A percentile compares a stretch with the other conserved stretches of the same genome.
phyloP scores from a whole-genome alignment of 2,888 invertebrate species.

The Andricus quercusramuli region DNA sequence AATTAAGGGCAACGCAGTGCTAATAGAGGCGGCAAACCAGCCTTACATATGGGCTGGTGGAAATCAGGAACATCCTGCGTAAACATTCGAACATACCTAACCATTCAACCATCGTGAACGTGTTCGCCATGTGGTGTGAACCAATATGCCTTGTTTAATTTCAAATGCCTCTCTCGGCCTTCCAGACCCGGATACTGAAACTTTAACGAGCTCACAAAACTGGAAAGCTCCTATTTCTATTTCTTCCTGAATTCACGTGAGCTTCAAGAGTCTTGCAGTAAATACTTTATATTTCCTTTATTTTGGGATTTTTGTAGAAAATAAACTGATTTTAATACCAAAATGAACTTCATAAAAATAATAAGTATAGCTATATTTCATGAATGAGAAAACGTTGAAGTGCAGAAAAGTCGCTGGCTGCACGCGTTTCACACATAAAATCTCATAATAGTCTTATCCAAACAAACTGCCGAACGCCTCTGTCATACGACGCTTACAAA shows the following conservation, averaged over 20 bases:
- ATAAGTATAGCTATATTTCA: not conserved
- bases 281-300: not conserved
- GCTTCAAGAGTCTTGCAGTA: not conserved
- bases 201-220: conserved; percentile 30
- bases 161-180: conserved; percentile 32
- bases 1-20: conserved; percentile 36
- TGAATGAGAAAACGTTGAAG: not conserved
- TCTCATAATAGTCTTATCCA: conserved; percentile 73
- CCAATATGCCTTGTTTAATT: conserved; percentile 38
- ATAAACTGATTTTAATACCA: not conserved
- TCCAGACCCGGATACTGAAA: conserved; percentile 29
- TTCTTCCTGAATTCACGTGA: conserved; percentile 8
- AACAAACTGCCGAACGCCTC: conserved; percentile 68
- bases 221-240: conserved; percentile 18
- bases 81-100: conserved; percentile 52
- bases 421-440: conserved; percentile 69
- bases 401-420: conserved; percentile 53
- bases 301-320: not conserved
- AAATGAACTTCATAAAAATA: not conserved
- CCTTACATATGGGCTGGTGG: conserved; percentile 49
- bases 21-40: conserved; percentile 46
- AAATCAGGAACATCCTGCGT: conserved; percentile 55
- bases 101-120: conserved; percentile 50
- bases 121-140: conserved; percentile 58
- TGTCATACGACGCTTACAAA: conserved; percentile 62